Conservation (phyloP, 2,113 vertebrate genomes). For the Psilopsiagon aurifrons region DNA sequence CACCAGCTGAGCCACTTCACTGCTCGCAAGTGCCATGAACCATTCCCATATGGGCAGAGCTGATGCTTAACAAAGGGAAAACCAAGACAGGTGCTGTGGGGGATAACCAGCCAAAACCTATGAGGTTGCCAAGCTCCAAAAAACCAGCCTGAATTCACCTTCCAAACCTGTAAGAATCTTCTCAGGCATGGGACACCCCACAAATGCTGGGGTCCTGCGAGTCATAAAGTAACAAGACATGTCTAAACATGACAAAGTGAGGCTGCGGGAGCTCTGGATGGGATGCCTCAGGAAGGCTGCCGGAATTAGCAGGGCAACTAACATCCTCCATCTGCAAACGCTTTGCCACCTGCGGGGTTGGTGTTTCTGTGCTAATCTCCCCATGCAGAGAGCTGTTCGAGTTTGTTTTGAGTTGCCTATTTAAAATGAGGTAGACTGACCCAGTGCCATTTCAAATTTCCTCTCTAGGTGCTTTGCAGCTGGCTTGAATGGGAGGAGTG, state of each 20-base stretch:
- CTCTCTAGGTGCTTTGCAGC: background rate
- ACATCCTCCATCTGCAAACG: background rate
- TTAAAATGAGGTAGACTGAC: background rate
- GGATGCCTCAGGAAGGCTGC: background rate
- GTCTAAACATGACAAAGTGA: background rate
- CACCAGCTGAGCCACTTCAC: background rate
- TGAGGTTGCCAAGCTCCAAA: background rate
- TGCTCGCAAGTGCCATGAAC: background rate
- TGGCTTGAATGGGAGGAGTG: background rate
- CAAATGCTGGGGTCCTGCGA: background rate
- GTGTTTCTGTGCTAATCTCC: background rate
- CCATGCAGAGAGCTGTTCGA: background rate
- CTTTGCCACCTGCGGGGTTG: background rate
- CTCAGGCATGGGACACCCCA: background rate
- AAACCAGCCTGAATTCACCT: background rate
- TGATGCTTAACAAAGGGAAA: background rate
- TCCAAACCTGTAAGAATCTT: background rate
- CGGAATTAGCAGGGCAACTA: background rate
- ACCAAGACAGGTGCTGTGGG: background rate
- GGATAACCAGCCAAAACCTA: background rate
- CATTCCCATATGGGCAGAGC: background rate
- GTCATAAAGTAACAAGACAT: background rate
- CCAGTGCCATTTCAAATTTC: background rate
- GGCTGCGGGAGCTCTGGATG: background rate
- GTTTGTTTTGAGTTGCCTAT: background rate